phyloP scores from a whole-genome alignment of 2,888 invertebrate genomes.

The Lumbricus terrestris region DNA sequence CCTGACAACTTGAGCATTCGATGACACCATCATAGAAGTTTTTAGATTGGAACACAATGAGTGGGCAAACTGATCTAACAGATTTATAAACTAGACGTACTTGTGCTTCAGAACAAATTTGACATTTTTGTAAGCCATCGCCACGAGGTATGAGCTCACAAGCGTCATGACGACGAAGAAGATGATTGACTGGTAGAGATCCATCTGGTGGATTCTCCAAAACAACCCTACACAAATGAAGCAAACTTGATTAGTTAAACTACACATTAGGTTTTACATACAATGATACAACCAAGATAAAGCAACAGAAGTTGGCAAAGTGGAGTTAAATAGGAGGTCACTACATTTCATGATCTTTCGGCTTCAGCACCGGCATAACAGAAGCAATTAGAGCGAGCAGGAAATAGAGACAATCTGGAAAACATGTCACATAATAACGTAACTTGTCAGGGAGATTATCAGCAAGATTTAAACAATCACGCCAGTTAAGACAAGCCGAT shows the following conservation, averaged over 20 bases:
- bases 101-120: conserved; percentile 94
- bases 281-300: no score
- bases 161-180: conserved; percentile 83
- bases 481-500: background rate
- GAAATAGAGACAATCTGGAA: background rate
- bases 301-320: background rate
- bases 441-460: background rate
- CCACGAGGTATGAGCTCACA: conserved; percentile 86
- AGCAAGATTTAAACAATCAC: background rate
- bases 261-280: background rate
- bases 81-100: conserved; percentile 67
- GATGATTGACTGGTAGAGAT: conserved; percentile 80
- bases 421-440: background rate
- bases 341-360: no score
- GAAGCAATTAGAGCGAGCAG: background rate
- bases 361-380: background rate
- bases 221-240: conserved; percentile 78
- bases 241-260: background rate
- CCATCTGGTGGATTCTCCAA: conserved; percentile 96
- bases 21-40: background rate
- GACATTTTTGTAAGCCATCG: conserved; percentile 93
- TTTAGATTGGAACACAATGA: background rate
- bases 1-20: background rate
- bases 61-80: conserved; percentile 73
- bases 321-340: background rate